phyloP scores from a whole-genome alignment of 2,888 invertebrate species.

The Lysandra bellargus region DNA sequence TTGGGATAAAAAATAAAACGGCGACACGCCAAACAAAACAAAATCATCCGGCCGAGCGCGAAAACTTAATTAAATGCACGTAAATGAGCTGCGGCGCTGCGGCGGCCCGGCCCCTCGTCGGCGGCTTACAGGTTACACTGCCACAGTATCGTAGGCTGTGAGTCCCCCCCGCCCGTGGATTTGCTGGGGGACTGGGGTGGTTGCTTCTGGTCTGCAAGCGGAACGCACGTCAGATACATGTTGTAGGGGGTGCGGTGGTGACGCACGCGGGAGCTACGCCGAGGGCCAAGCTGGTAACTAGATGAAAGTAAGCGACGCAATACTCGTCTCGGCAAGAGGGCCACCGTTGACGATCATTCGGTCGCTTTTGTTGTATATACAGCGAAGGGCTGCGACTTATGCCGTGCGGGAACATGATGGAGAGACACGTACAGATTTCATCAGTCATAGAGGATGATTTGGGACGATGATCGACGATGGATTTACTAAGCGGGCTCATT shows the following conservation, averaged over 20 bases:
- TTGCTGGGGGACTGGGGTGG: conserved; percentile 88
- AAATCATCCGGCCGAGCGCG: conserved; percentile 57
- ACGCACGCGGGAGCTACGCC: not conserved
- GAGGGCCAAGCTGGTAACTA: conserved; percentile 3
- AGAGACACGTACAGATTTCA: not conserved
- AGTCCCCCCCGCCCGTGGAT: conserved; percentile 89
- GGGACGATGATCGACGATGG: not conserved
- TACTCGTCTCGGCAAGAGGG: not conserved
- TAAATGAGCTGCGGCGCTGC: conserved; percentile 38
- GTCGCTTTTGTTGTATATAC: not conserved
- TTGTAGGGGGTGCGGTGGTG: not conserved
- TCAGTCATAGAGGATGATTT: not conserved
- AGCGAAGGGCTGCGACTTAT: not conserved
- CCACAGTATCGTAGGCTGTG: conserved; percentile 99
- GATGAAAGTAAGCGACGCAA: conserved; percentile 5
- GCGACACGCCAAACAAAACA: conserved; percentile 58
- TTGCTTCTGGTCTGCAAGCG: conserved; percentile 91
- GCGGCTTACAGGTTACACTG: conserved; percentile 95
- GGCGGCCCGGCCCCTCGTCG: conserved; percentile 37
- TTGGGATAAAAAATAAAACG: conserved; percentile 66
- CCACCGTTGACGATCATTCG: not conserved
- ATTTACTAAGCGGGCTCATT: not conserved
- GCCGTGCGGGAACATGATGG: not conserved
- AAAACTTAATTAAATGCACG: conserved; percentile 38
- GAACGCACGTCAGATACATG: not conserved